These are phyloP conservation scores for Brachionus manjavacas DNA, from an alignment of 1,140 invertebrate species.

Conservation along the genomic window DNA sequence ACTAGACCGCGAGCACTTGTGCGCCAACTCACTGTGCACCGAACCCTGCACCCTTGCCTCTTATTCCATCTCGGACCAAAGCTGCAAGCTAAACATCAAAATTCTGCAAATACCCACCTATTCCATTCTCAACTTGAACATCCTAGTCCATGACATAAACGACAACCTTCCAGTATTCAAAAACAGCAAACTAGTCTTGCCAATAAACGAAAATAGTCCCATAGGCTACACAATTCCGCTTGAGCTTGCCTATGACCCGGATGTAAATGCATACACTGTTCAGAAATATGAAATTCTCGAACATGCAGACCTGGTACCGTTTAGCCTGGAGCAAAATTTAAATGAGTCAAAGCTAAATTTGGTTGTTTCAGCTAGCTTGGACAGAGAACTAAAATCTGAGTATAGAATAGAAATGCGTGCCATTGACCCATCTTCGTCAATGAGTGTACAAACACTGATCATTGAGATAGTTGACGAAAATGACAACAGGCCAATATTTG, in stretches of 20 bases:
- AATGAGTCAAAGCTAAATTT: conserved; percentile 10
- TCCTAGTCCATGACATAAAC: conserved; percentile 37
- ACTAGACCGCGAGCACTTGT: conserved; percentile 18
- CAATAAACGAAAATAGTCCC: conserved; percentile 35
- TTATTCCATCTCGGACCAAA: not conserved
- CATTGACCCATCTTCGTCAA: not conserved
- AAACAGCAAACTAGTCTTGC: not conserved
- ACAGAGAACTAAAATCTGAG: not conserved
- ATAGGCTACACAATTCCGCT: conserved; percentile 18
- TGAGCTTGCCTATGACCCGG: conserved; percentile 18
- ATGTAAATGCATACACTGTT: not conserved
- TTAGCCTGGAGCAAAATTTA: conserved; percentile 12
- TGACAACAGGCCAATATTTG: conserved; percentile 38
- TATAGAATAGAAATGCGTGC: not conserved
- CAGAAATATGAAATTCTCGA: not conserved
- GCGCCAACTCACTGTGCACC: not conserved
- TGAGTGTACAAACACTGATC: not conserved
- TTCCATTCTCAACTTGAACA: not conserved
- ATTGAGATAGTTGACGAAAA: conserved; percentile 17
- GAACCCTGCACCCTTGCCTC: not conserved
- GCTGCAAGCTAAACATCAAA: conserved; percentile 26
- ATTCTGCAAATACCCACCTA: not conserved
- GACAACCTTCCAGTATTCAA: conserved; percentile 17
- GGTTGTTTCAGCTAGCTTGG: not conserved
- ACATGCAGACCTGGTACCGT: not conserved